Evolutionary conservation across 1,140 invertebrate species (phyloP).

Genomic region (Antheraea pernyi): DNA sequence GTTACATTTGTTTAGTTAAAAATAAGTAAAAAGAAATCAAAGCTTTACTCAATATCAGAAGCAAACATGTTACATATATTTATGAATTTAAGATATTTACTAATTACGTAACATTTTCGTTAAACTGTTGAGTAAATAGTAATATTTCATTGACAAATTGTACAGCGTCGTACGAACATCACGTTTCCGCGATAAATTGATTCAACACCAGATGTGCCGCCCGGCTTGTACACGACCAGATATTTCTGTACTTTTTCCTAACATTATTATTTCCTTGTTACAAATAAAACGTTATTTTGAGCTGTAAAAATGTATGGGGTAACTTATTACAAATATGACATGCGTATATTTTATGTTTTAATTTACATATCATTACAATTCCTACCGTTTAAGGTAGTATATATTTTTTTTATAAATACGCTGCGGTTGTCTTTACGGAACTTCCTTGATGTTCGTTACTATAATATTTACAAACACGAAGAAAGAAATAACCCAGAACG

Average conservation of each 20-base stretch:
- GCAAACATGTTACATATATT: no score
- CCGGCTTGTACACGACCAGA: constrained; percentile 40
- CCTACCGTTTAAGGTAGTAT: no score
- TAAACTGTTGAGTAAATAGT: constrained; percentile 17
- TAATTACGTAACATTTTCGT: neutral
- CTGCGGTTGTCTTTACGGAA: no score
- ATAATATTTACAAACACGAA: no score
- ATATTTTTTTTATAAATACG: no score
- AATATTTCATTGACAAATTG: constrained; percentile 30
- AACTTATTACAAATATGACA: neutral
- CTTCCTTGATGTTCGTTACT: no score
- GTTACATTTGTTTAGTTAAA: no score
- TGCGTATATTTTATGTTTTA: neutral
- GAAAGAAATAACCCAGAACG: no score
- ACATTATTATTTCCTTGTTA: constrained; percentile 48
- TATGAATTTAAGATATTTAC: no score
- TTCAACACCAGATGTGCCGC: constrained; percentile 57
- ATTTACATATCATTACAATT: neutral
- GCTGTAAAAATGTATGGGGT: neutral
- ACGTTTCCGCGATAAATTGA: constrained; percentile 64
- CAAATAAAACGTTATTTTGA: neutral
- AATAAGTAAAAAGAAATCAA: no score
- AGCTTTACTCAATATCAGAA: no score
- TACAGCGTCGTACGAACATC: constrained; percentile 34
- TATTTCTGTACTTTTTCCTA: constrained; percentile 41